Evolutionary conservation across 2,113 vertebrate species (phyloP), one percentile per base, ranked within the genome.

Genomic region (Centropus unirufus): DNA sequence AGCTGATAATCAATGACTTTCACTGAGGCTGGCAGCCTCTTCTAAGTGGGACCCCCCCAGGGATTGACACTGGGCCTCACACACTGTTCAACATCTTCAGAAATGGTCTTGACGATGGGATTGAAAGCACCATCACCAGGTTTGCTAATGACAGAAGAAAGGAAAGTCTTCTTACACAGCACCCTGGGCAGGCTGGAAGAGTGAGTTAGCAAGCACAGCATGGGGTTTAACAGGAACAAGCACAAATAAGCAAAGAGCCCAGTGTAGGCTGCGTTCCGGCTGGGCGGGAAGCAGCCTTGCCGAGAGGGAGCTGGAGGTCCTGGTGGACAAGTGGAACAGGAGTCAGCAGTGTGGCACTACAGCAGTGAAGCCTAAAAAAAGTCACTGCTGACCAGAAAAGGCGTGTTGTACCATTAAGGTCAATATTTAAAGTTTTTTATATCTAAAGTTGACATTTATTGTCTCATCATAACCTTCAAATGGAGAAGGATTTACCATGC

Each of bases 21-120:
- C 4, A 29, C 18, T 32, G 2, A 3, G 23, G 54, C 23, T 79
- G 36, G n/a, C 39, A 83, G 83, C 13, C 59, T 64, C 39, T 18
- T 51, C 34, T 2, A 7, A 58, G 11, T 2, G 4, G 3, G 30
- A 5, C 5, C 6, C 9, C 9, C 26, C 5, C 69, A 46, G 59
- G 40, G 40, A 73, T 8, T 3, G 2, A 57, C 27, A 26, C 1
- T 2, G 17, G 51, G 39, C 11, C 32, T 11, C 44, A 42, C 1
- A 46, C 2, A 2, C 44, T 7, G 2, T 22, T 66, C 40, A 73
- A 8, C 29, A 64, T 16, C 66, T 11, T 39, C 26, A 4, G 21
- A 7, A 55, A 51, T 14, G 5, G 42, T 29, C 22, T 75, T 46
- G 14, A 6, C 6, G 2, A 57, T 6, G 23, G 30, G 15, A 57